Evolutionary conservation across 2,113 vertebrate species (phyloP).

Genomic region (Martes martes): DNA sequence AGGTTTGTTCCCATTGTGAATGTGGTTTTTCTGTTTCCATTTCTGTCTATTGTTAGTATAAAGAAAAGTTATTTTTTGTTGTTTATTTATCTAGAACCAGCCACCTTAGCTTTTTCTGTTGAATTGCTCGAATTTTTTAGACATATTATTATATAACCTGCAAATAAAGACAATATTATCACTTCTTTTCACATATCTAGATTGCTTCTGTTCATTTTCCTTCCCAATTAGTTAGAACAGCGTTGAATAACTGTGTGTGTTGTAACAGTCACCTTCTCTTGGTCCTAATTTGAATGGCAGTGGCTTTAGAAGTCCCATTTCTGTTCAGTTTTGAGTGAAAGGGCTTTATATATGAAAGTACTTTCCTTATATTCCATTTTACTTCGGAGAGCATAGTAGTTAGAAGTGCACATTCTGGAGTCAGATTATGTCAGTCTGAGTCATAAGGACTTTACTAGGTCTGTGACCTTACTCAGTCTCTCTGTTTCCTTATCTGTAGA

Average conservation of each 20-base stretch:
- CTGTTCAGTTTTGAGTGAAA: neutral
- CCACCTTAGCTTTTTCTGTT: neutral
- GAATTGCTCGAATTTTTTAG: neutral
- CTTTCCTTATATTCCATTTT: neutral
- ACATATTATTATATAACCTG: neutral
- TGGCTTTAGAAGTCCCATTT: neutral
- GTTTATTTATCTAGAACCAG: conserved; percentile 1
- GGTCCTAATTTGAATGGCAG: neutral
- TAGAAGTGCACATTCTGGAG: neutral
- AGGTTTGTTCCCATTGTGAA: neutral
- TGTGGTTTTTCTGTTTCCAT: neutral
- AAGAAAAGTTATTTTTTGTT: neutral
- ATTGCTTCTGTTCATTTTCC: neutral
- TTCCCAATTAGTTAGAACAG: neutral
- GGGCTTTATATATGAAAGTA: neutral
- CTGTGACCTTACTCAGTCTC: neutral
- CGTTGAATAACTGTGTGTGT: neutral
- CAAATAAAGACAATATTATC: neutral
- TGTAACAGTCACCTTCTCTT: neutral
- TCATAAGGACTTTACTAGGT: neutral
- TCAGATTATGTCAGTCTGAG: neutral
- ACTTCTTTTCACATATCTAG: neutral
- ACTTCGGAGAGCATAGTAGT: neutral
- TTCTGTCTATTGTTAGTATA: neutral
- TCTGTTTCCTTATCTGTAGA: neutral